Evolutionary conservation across 2,113 vertebrate species (phyloP).

Genomic region (Tragelaphus scriptus): DNA sequence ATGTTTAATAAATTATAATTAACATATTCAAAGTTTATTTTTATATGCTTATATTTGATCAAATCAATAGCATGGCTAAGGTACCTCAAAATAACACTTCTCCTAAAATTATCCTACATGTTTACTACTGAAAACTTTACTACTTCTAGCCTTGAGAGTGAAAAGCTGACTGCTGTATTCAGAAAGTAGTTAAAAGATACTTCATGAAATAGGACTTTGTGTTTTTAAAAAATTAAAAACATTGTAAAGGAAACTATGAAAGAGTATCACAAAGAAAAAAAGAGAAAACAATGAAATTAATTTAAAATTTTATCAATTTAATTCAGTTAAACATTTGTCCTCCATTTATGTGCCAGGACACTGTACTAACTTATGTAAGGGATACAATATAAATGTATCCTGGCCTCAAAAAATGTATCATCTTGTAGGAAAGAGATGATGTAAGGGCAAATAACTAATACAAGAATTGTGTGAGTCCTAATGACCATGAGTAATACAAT

Average conservation of each 20-base stretch:
- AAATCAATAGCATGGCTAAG: background rate
- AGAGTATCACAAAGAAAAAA: background rate
- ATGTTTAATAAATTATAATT: constrained; percentile 26
- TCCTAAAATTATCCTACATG: constrained; percentile 8
- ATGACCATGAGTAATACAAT: background rate
- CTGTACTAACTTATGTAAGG: background rate
- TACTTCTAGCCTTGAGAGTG: background rate
- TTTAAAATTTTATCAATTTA: background rate
- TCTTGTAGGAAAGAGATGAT: background rate
- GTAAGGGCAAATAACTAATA: background rate
- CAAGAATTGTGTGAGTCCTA: background rate
- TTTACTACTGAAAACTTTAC: constrained; percentile 31
- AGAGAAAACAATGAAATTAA: background rate
- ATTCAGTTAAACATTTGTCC: background rate
- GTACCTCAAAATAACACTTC: background rate
- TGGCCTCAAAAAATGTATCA: background rate
- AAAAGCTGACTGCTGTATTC: constrained; percentile 26
- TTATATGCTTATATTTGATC: background rate
- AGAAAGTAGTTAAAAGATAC: constrained; percentile 4
- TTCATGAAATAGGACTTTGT: constrained; percentile 11
- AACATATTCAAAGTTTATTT: constrained; percentile 13
- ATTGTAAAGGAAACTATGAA: background rate
- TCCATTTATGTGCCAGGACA: background rate
- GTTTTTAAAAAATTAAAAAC: background rate
- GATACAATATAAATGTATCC: background rate